phyloP scores from a whole-genome alignment of 2,113 vertebrate genomes.

The Callipepla californica region DNA sequence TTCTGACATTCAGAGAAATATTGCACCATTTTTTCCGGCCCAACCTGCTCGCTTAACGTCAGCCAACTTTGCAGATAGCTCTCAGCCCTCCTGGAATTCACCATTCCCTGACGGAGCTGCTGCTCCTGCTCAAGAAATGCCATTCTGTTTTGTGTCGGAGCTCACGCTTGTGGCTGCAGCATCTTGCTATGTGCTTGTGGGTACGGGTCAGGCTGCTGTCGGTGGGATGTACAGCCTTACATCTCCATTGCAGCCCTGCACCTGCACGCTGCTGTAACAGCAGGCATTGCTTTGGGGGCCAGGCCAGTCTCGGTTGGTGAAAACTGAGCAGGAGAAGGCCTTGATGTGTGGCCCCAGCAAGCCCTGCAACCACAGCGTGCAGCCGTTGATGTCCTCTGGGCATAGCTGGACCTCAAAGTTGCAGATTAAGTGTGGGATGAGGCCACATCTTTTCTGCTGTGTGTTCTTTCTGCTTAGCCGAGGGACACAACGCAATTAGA shows the following conservation, averaged over 20 bases:
- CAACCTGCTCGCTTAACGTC: not conserved
- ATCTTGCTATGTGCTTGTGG: not conserved
- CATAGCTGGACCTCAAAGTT: not conserved
- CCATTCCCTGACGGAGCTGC: not conserved
- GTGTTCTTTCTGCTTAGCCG: not conserved
- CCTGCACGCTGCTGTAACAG: accelerated
- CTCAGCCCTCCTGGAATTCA: not conserved
- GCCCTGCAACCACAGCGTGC: not conserved
- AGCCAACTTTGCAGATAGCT: not conserved
- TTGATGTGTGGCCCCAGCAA: not conserved
- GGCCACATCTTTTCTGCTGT: not conserved
- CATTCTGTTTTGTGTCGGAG: not conserved
- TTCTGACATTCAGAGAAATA: not conserved
- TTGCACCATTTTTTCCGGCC: constrained; percentile 7
- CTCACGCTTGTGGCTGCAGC: not conserved
- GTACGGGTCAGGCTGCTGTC: not conserved
- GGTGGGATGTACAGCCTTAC: not conserved
- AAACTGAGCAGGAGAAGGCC: not conserved
- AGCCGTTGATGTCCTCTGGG: not conserved
- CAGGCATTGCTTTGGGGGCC: not conserved
- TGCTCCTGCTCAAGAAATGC: not conserved
- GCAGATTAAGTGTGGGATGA: not conserved
- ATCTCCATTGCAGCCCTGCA: not conserved
- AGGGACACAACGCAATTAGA: not conserved
- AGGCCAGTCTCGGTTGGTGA: not conserved